These are phyloP conservation scores for Trachelus troglodyta DNA, from an alignment of 2,888 invertebrate genomes.

Conservation along the genomic window DNA sequence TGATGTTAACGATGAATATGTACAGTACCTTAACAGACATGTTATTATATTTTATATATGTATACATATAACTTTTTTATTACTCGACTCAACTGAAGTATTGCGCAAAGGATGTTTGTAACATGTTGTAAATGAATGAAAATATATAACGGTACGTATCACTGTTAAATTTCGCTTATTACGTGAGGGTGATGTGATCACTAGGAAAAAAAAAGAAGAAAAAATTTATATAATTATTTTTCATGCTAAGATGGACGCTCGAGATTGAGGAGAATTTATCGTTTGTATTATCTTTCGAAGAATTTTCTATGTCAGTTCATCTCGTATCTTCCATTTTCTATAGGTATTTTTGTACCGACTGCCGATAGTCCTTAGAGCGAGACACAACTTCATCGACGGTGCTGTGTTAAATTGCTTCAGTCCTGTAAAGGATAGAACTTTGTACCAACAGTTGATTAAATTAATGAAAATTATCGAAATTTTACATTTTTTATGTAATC, in stretches of 20 bases:
- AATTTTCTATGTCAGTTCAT: neutral
- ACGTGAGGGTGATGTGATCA: neutral
- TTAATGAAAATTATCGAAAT: neutral
- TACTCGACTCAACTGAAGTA: slow-evolving; percentile 41
- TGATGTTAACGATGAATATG: slow-evolving; percentile 30
- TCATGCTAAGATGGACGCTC: neutral
- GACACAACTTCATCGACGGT: neutral
- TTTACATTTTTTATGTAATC: neutral
- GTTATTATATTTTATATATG: slow-evolving; percentile 46
- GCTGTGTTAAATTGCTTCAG: neutral
- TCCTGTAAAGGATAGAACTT: neutral
- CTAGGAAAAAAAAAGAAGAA: neutral
- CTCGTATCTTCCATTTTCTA: neutral
- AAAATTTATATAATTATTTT: neutral
- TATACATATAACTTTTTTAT: slow-evolving; percentile 51
- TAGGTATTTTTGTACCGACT: neutral
- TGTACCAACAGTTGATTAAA: neutral
- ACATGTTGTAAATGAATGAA: slow-evolving; percentile 51
- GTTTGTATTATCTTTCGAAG: neutral
- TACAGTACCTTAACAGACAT: slow-evolving; percentile 48
- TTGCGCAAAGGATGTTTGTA: slow-evolving; percentile 51
- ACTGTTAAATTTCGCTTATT: slow-evolving; percentile 13
- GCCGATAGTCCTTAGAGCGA: neutral
- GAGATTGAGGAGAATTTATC: neutral
- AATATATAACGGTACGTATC: slow-evolving; percentile 40